A percentile compares a stretch with the other conserved stretches of the same genome.
These are phyloP conservation scores for Oscheius sp. DNA, from an alignment of 2,888 invertebrate genomes.

Conservation along the genomic window DNA sequence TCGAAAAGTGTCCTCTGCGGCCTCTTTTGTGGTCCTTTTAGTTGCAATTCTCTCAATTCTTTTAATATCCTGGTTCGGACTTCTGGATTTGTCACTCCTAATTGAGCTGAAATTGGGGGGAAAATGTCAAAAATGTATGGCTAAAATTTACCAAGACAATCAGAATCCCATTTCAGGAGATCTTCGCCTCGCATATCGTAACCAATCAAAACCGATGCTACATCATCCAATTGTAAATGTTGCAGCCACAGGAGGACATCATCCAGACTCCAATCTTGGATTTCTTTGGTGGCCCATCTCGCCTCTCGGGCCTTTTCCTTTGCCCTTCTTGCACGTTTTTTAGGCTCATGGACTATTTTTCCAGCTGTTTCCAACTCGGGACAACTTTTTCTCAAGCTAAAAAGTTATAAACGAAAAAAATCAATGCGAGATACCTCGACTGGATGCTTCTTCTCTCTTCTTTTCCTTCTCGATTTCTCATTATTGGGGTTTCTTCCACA, in stretches of 20 bases:
- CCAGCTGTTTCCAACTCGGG: conserved; percentile 49
- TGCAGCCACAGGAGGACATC: conserved; percentile 65
- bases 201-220: conserved; percentile 58
- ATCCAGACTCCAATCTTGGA: conserved; percentile 55
- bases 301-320: conserved; percentile 52
- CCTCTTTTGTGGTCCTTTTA: conserved; percentile 42
- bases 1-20: conserved; percentile 55
- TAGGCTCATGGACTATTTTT: conserved; percentile 29
- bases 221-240: conserved; percentile 56
- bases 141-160: conserved; percentile 40
- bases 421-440: not conserved
- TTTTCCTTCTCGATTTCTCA: conserved; percentile 39
- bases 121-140: not conserved
- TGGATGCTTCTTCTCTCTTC: conserved; percentile 36
- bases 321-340: conserved; percentile 47
- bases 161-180: conserved; percentile 55
- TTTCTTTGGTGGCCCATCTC: conserved; percentile 47
- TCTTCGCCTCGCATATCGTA: conserved; percentile 62
- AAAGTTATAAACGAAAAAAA: no score
- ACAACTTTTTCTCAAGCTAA: conserved; percentile 52
- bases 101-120: conserved; percentile 38
- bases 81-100: conserved; percentile 44
- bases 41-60: conserved; percentile 42
- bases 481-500: conserved; percentile 43
- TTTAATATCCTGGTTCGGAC: conserved; percentile 43